phyloP scores from a whole-genome alignment of 2,797 vertebrate species.

The Heteromormyrus szaboi region DNA sequence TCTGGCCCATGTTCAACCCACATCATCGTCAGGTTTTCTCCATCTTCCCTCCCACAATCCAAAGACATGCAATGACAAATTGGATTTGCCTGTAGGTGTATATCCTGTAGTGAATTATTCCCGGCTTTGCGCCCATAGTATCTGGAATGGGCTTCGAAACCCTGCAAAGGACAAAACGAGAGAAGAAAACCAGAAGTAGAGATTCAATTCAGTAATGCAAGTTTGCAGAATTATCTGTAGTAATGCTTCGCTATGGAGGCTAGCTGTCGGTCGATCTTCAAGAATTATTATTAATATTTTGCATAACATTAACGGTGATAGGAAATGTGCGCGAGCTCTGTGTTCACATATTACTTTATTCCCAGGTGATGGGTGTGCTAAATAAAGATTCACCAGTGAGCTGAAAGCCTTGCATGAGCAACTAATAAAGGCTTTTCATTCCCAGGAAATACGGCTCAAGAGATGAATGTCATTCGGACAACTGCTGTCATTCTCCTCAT shows the following conservation, averaged over 20 bases:
- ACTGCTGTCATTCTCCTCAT: conserved; percentile 7
- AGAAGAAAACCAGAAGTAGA: background rate
- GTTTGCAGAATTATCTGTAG: background rate
- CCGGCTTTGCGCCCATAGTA: background rate
- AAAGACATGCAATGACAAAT: background rate
- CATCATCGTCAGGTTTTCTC: background rate
- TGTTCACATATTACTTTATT: background rate
- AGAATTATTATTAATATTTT: background rate
- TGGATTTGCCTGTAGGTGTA: background rate
- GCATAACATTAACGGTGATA: background rate
- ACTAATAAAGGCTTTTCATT: conserved; percentile 2
- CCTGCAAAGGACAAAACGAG: background rate
- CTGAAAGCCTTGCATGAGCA: background rate
- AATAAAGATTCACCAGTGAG: background rate
- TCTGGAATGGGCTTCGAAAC: background rate
- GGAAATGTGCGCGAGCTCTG: background rate
- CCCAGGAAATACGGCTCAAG: background rate
- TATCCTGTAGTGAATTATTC: background rate
- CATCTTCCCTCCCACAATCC: background rate
- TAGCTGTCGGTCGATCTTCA: background rate
- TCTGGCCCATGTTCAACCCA: background rate
- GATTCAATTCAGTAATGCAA: background rate
- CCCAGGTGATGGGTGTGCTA: background rate
- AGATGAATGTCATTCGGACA: conserved; percentile 10
- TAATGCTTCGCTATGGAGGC: background rate